phyloP scores from a whole-genome alignment of 2,113 vertebrate genomes.

The Proteles cristata region DNA sequence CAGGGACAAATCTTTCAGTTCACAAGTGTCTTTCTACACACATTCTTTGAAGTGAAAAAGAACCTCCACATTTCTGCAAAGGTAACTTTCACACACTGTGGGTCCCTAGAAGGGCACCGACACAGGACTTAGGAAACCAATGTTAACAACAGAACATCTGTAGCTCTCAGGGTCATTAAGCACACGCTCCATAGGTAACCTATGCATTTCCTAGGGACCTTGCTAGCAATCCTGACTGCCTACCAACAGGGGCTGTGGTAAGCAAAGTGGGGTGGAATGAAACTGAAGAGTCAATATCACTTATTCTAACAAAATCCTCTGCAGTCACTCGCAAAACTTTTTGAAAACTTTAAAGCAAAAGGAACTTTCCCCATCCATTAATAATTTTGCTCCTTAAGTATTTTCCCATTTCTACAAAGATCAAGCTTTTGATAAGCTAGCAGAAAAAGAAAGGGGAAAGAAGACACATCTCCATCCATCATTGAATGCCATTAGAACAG shows the following conservation, averaged over 20 bases:
- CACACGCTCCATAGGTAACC: not conserved
- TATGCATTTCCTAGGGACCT: not conserved
- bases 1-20: not conserved
- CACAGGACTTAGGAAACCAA: conserved; percentile 3
- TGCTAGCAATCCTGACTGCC: not conserved
- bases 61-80: conserved; percentile 12
- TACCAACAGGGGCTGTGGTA: not conserved
- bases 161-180: not conserved
- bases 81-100: not conserved
- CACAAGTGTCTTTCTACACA: not conserved
- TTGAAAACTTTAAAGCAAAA: conserved; percentile 36
- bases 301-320: not conserved
- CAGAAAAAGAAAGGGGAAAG: not conserved
- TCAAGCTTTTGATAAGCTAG: conserved; percentile 27
- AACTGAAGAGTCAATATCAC: not conserved
- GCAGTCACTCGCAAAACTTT: not conserved
- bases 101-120: not conserved
- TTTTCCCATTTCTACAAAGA: conserved; percentile 26
- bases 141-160: not conserved
- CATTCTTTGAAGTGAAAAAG: not conserved
- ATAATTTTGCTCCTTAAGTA: conserved; percentile 23
- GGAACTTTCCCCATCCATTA: not conserved
- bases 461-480: not conserved
- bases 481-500: not conserved
- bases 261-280: not conserved